Conservation (phyloP, 2,888 invertebrate genomes). For the Macroteleia sp. region DNA sequence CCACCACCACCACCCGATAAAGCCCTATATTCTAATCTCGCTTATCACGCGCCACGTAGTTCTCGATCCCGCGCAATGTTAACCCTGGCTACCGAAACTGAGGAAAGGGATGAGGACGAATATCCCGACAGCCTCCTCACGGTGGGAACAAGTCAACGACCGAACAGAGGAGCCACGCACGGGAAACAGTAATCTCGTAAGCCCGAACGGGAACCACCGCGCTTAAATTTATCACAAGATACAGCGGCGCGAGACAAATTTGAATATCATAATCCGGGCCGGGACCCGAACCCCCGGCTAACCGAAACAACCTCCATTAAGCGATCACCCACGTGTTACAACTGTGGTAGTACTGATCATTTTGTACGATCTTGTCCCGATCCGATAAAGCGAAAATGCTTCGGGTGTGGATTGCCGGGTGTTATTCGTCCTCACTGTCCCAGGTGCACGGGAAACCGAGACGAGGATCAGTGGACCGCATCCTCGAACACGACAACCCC, state of each 20-base stretch:
- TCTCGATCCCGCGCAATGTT: neutral
- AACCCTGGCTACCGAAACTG: neutral
- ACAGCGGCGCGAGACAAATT: no score
- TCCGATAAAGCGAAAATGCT: neutral
- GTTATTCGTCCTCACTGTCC: neutral
- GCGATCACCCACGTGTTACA: no score
- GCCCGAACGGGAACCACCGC: neutral
- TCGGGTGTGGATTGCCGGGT: neutral
- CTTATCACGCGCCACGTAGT: neutral
- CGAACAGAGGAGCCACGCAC: no score
- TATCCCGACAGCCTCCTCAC: no score
- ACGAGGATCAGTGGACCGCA: no score
- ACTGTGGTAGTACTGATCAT: neutral
- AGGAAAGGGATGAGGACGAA: neutral
- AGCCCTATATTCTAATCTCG: neutral
- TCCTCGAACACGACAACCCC: no score
- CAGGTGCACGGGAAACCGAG: constrained; percentile 8
- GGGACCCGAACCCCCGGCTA: no score
- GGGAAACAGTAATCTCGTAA: neutral
- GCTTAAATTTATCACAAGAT: no score
- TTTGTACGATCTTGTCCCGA: neutral
- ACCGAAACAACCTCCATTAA: no score
- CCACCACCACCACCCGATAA: neutral
- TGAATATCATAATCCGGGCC: no score
- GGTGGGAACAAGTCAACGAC: no score